A percentile compares a stretch with the other conserved stretches of the same genome.
Conservation (phyloP, 2,113 vertebrate species). For the Hippocampus mohnikei region DNA sequence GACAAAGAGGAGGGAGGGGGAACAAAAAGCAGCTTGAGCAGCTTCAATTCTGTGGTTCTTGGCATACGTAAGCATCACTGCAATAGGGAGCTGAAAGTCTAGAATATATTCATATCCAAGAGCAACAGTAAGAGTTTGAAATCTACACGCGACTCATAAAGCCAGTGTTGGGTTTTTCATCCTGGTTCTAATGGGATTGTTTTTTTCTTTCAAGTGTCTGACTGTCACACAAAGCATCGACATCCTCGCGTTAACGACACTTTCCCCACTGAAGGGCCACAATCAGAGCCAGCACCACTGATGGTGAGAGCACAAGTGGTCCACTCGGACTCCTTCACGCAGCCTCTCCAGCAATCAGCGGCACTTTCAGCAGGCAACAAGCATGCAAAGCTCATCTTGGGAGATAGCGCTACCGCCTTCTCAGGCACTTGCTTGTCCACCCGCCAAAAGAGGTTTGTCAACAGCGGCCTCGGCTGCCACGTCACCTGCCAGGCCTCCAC, state of each 20-base stretch:
- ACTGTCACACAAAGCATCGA: neutral
- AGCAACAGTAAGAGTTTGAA: neutral
- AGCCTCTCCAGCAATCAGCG: conserved; percentile 37
- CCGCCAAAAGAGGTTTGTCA: neutral
- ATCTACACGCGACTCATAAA: no score
- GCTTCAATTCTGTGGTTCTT: neutral
- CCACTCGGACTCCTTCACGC: neutral
- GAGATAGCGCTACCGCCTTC: neutral
- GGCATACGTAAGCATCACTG: neutral
- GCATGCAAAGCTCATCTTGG: neutral
- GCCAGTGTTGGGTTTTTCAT: neutral
- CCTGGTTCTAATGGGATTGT: no score
- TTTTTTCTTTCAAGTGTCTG: neutral
- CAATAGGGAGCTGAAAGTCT: neutral
- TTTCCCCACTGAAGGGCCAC: neutral
- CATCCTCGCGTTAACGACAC: neutral
- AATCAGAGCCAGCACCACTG: neutral
- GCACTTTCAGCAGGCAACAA: neutral
- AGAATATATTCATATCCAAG: neutral
- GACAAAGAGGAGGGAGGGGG: neutral
- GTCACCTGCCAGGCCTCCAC: no score
- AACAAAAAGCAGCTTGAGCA: neutral
- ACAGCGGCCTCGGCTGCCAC: no score
- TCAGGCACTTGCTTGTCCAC: neutral
- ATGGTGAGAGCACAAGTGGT: neutral